A percentile compares a stretch with the other conserved stretches of the same genome.
These are phyloP conservation scores for Pachliopta kotzebuea DNA, from an alignment of 2,888 invertebrate genomes.

Conservation along the genomic window DNA sequence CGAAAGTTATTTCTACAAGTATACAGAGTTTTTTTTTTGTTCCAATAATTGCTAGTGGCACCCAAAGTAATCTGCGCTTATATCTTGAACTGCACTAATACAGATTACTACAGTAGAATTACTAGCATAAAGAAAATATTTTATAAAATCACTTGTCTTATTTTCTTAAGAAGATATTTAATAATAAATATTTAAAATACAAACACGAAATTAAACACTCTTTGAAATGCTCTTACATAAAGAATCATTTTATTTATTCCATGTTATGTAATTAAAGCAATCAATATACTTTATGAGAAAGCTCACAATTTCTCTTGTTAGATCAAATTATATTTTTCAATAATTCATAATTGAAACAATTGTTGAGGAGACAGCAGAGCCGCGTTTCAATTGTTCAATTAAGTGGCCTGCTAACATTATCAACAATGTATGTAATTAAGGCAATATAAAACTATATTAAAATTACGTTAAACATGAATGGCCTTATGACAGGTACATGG, in stretches of 20 bases:
- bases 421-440: slow-evolving; percentile 14
- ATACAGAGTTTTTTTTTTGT: too few relatives aligned
- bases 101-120: too few relatives aligned
- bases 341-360: slow-evolving; percentile 63
- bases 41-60: too few relatives aligned
- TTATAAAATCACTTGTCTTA: too few relatives aligned
- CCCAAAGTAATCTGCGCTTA: too few relatives aligned
- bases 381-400: slow-evolving; percentile 49
- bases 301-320: background rate
- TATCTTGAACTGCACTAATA: too few relatives aligned
- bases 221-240: background rate
- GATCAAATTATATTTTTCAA: slow-evolving; percentile 45
- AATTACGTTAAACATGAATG: background rate
- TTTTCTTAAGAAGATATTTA: too few relatives aligned
- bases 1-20: background rate
- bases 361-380: slow-evolving; percentile 39
- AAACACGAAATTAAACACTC: background rate
- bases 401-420: slow-evolving; percentile 5
- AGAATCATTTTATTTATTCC: background rate
- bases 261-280: background rate
- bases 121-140: too few relatives aligned
- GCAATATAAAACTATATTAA: background rate
- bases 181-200: background rate
- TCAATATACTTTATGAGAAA: background rate
- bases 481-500: background rate